Conservation (phyloP, 2,888 invertebrate species). For the Anorthoa munda region DNA sequence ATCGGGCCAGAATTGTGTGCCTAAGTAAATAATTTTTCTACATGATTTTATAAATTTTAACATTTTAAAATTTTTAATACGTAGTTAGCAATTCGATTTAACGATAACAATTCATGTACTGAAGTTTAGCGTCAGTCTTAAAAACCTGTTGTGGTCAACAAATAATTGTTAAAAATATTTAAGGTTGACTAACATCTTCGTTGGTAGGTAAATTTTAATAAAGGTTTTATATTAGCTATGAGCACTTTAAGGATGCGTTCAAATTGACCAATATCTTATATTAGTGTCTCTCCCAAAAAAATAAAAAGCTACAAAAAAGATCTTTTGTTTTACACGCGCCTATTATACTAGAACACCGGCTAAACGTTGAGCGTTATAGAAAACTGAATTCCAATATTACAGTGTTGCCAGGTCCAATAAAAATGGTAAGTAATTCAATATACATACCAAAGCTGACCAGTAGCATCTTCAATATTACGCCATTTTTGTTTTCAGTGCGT, state of each 20-base stretch:
- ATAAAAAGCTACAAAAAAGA: constrained; percentile 4
- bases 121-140: constrained; percentile 57
- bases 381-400: neutral
- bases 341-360: neutral
- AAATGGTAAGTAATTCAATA: constrained; percentile 1
- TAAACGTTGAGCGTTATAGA: neutral
- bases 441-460: constrained; percentile 19
- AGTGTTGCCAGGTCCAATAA: constrained; percentile 1
- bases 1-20: neutral
- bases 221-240: constrained; percentile 20
- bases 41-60: constrained; percentile 19
- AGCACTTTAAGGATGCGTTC: constrained; percentile 21
- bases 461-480: constrained; percentile 2
- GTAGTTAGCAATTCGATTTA: constrained; percentile 25
- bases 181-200: constrained; percentile 13
- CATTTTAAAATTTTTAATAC: constrained; percentile 27
- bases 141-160: constrained; percentile 26
- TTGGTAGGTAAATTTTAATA: constrained; percentile 5
- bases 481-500: constrained; percentile 4
- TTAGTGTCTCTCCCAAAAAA: neutral
- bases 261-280: constrained; percentile 20
- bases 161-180: constrained; percentile 21
- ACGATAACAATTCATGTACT: constrained; percentile 35
- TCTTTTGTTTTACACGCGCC: neutral
- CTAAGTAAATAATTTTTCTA: constrained; percentile 4